These are phyloP conservation scores for Anhinga anhinga DNA, from an alignment of 2,113 vertebrate genomes.

Conservation along the genomic window DNA sequence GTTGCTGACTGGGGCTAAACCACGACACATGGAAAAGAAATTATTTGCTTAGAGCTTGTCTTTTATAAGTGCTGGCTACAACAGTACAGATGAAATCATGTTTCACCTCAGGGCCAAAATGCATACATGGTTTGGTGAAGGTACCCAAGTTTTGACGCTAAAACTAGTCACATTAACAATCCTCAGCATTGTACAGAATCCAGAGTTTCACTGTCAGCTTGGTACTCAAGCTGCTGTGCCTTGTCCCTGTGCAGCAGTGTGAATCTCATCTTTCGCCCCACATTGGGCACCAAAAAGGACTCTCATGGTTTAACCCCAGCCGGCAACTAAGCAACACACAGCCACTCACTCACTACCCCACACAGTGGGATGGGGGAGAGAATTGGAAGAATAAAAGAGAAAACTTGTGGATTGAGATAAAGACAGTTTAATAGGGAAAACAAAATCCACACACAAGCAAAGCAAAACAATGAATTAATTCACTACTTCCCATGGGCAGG, in stretches of 20 bases:
- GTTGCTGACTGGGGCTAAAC: too few species aligned
- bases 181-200: accelerated
- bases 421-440: too few species aligned
- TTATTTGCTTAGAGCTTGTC: background rate
- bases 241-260: background rate
- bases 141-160: background rate
- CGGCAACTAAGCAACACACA: background rate
- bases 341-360: background rate
- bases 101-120: background rate
- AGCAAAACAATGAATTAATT: too few species aligned
- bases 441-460: too few species aligned
- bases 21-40: too few species aligned
- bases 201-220: background rate
- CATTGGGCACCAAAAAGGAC: background rate
- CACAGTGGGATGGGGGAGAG: too few species aligned
- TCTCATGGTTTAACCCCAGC: background rate
- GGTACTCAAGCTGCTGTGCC: background rate
- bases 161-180: background rate
- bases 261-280: background rate
- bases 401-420: too few species aligned
- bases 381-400: too few species aligned
- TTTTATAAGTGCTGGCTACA: background rate
- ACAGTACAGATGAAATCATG: background rate
- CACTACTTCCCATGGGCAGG: background rate
- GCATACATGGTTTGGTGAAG: background rate